Evolutionary conservation across 1,140 invertebrate species (phyloP).

Genomic region (Gonatopus flavifemur): DNA sequence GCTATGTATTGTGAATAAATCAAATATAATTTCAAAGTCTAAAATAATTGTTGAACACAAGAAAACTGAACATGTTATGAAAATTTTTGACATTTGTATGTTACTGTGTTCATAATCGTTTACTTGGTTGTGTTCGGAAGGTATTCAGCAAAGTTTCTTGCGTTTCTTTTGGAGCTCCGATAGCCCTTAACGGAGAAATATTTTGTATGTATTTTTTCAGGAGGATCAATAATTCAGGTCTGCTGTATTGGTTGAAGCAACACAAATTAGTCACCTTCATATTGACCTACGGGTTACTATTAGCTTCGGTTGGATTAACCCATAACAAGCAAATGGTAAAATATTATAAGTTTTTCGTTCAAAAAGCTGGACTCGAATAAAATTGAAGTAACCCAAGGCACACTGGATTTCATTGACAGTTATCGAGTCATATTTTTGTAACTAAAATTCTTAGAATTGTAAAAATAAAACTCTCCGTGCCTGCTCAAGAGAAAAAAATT

Average conservation of each 20-base stretch:
- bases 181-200: too few species aligned
- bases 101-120: too few species aligned
- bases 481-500: too few species aligned
- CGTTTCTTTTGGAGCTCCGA: too few species aligned
- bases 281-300: slow-evolving; percentile 52
- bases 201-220: slow-evolving; percentile 33
- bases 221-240: slow-evolving; percentile 29
- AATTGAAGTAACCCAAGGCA: slow-evolving; percentile 4
- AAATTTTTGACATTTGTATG: too few species aligned
- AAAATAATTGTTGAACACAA: too few species aligned
- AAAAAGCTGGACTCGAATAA: slow-evolving; percentile 50
- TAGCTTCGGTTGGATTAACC: slow-evolving; percentile 54
- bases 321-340: slow-evolving; percentile 54
- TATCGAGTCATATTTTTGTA: too few species aligned
- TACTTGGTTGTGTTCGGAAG: too few species aligned
- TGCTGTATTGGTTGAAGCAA: slow-evolving; percentile 51
- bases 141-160: too few species aligned
- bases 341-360: slow-evolving; percentile 50
- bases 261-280: slow-evolving; percentile 57
- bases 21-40: slow-evolving; percentile 3
- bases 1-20: slow-evolving; percentile 7
- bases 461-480: too few species aligned
- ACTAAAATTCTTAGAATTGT: slow-evolving; percentile 15
- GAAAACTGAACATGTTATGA: too few species aligned
- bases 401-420: too few species aligned